Conservation (phyloP, 2,113 vertebrate species). For the Pelodiscus sinensis region DNA sequence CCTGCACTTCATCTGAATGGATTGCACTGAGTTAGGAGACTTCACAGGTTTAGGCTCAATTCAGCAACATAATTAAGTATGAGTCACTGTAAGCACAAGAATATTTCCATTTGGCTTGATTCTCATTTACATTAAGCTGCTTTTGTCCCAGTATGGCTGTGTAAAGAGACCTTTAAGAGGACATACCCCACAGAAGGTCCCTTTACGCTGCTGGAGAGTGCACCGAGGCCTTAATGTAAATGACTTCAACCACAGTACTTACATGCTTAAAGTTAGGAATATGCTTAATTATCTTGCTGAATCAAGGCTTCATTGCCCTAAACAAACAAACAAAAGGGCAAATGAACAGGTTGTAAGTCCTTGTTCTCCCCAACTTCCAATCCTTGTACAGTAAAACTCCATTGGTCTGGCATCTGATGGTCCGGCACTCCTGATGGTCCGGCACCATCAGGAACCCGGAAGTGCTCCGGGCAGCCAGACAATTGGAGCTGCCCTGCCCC, state of each 20-base stretch:
- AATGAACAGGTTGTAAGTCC: background rate
- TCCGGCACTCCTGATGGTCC: no score
- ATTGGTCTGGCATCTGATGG: no score
- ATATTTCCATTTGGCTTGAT: background rate
- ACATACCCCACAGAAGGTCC: background rate
- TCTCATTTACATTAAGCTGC: background rate
- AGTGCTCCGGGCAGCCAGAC: no score
- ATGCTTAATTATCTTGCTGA: background rate
- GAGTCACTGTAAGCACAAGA: background rate
- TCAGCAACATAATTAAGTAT: background rate
- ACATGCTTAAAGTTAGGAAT: background rate
- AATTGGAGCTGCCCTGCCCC: no score
- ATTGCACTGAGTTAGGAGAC: background rate
- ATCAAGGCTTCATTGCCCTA: background rate
- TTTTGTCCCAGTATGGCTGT: background rate
- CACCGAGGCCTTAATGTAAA: background rate
- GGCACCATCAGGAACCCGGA: no score
- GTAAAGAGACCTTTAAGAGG: background rate
- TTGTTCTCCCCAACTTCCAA: accelerated
- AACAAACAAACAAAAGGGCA: background rate
- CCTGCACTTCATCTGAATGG: constrained; percentile 1
- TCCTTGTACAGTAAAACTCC: no score
- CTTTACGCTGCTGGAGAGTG: background rate
- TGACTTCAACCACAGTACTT: background rate
- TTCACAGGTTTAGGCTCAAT: background rate